phyloP scores from a whole-genome alignment of 2,113 vertebrate genomes.

The Sphyrna mokarran region DNA sequence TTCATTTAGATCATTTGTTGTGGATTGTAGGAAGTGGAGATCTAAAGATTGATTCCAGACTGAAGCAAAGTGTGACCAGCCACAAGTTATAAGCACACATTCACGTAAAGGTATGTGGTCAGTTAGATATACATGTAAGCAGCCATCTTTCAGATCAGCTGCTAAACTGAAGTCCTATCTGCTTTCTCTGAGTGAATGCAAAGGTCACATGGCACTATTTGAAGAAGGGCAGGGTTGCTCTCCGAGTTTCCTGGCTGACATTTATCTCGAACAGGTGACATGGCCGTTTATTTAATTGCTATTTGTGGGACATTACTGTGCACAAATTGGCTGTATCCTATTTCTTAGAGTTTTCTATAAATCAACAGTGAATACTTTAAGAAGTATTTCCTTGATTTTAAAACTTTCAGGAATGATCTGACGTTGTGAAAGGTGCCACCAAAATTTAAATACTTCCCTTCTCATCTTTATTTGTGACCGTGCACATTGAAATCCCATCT shows the following conservation, averaged over 20 bases:
- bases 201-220: not conserved
- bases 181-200: not conserved
- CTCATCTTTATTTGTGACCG: not conserved
- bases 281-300: not conserved
- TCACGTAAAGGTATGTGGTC: not conserved
- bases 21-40: conserved; percentile 13
- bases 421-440: not conserved
- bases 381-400: not conserved
- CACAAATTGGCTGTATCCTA: not conserved
- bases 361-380: not conserved
- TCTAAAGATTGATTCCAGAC: not conserved
- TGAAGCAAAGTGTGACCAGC: not conserved
- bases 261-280: not conserved
- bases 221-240: not conserved
- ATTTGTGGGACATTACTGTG: not conserved
- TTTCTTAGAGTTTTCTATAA: not conserved
- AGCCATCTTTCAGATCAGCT: not conserved
- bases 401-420: not conserved
- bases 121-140: not conserved
- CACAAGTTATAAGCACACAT: not conserved
- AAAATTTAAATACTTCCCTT: not conserved
- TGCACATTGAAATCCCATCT: not conserved
- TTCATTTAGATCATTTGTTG: not conserved
- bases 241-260: not conserved
- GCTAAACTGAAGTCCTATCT: not conserved